Conservation (phyloP, 2,113 vertebrate species). For the Fukomys damarensis region DNA sequence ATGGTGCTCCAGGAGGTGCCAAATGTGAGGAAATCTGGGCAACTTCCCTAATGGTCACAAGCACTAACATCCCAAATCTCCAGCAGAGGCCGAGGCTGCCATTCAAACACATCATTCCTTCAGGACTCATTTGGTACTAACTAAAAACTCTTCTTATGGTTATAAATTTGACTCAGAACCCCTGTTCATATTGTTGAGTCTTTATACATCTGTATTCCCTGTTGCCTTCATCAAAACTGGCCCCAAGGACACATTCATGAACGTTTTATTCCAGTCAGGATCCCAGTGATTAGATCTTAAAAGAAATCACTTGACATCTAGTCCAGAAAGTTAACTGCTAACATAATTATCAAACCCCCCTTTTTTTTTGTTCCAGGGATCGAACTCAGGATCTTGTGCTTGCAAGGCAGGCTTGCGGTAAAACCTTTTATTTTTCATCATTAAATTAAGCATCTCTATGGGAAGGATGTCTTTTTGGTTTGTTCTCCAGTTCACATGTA, state of each 20-base stretch:
- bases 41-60: slow-evolving; percentile 78
- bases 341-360: slow-evolving; percentile 77
- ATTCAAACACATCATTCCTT: slow-evolving; percentile 72
- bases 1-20: slow-evolving; percentile 65
- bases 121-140: slow-evolving; percentile 62
- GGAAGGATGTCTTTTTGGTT: neutral
- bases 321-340: slow-evolving; percentile 80
- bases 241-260: slow-evolving; percentile 61
- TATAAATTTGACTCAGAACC: slow-evolving; percentile 70
- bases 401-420: no score
- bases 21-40: slow-evolving; percentile 78
- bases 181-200: slow-evolving; percentile 31
- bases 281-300: slow-evolving; percentile 67
- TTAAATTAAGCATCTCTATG: slow-evolving; percentile 69
- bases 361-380: no score
- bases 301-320: slow-evolving; percentile 43
- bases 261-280: slow-evolving; percentile 51
- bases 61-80: slow-evolving; percentile 59
- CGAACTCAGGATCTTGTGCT: no score
- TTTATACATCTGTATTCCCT: slow-evolving; percentile 73
- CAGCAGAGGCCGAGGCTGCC: slow-evolving; percentile 78
- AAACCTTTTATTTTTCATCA: slow-evolving; percentile 65
- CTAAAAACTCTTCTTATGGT: slow-evolving; percentile 69
- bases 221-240: slow-evolving; percentile 69
- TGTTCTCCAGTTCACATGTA: slow-evolving; percentile 58